A percentile compares a stretch with the other conserved stretches of the same genome.
phyloP scores from a whole-genome alignment of 2,888 invertebrate genomes.

The Bugula neritina region DNA sequence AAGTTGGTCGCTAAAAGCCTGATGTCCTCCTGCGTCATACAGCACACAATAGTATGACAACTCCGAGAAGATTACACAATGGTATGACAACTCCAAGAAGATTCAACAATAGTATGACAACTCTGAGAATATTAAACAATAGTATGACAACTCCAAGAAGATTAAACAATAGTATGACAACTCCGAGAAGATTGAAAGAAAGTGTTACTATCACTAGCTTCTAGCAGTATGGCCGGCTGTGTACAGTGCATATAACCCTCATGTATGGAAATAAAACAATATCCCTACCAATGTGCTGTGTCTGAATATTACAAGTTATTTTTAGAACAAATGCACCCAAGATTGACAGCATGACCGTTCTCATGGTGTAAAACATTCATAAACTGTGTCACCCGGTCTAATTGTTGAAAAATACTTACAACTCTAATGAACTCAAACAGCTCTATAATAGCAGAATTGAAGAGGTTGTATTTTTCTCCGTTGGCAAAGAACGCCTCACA shows the following conservation, averaged over 20 bases:
- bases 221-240: too few species aligned
- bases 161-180: not conserved
- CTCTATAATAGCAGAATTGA: slow-evolving; percentile 97
- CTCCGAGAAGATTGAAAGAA: not conserved
- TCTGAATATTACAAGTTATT: too few species aligned
- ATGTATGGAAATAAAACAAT: too few species aligned
- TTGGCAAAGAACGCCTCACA: slow-evolving; percentile 93
- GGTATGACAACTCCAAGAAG: too few species aligned
- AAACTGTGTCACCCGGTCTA: too few species aligned
- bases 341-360: too few species aligned
- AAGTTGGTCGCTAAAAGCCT: slow-evolving; percentile 67
- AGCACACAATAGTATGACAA: slow-evolving; percentile 28
- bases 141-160: not conserved
- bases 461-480: slow-evolving; percentile 93
- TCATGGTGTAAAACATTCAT: too few species aligned
- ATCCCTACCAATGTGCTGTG: too few species aligned
- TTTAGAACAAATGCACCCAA: too few species aligned
- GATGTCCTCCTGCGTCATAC: slow-evolving; percentile 58
- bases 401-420: slow-evolving; percentile 55
- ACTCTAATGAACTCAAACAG: slow-evolving; percentile 97
- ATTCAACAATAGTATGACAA: too few species aligned
- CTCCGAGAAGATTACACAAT: too few species aligned
- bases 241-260: too few species aligned
- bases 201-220: not conserved
- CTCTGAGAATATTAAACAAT: not conserved